These are phyloP conservation scores for Pterostichus madidus DNA, from an alignment of 2,888 invertebrate species.

Conservation along the genomic window DNA sequence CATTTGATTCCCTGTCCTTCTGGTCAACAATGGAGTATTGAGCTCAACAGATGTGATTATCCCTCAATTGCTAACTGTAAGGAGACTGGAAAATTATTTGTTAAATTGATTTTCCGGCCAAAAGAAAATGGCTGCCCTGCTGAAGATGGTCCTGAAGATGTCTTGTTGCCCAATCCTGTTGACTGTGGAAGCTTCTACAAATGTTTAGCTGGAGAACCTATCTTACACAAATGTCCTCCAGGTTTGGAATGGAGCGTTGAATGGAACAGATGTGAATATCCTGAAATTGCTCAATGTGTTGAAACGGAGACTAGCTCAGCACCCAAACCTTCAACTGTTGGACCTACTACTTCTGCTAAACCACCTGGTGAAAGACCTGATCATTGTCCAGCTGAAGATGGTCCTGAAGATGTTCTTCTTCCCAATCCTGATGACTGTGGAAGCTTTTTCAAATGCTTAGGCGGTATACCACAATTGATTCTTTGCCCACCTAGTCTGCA, in stretches of 20 bases:
- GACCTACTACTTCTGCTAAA: not conserved
- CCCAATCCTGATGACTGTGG: constrained; percentile 61
- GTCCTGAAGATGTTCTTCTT: constrained; percentile 58
- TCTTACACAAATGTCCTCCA: constrained; percentile 58
- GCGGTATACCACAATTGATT: constrained; percentile 25
- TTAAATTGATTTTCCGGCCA: not conserved
- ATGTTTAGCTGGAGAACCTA: constrained; percentile 57
- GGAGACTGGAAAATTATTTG: not conserved
- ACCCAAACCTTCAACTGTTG: not conserved
- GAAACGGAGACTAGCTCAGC: constrained; percentile 31
- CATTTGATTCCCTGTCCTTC: constrained; percentile 42
- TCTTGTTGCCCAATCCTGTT: constrained; percentile 59
- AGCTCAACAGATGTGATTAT: constrained; percentile 42
- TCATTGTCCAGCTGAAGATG: constrained; percentile 57
- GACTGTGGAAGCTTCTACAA: constrained; percentile 65
- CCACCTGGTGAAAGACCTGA: constrained; percentile 13
- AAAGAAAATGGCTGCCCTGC: constrained; percentile 50
- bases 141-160: constrained; percentile 56
- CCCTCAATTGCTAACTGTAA: constrained; percentile 54
- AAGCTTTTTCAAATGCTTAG: constrained; percentile 60
- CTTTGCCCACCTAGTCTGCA: constrained; percentile 49
- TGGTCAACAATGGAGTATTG: constrained; percentile 46
- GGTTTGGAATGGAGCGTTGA: constrained; percentile 58
- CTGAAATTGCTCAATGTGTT: constrained; percentile 63
- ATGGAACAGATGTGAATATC: constrained; percentile 63